Evolutionary conservation across 1,140 invertebrate genomes (phyloP).

Genomic region (Drosophila pseudoananassae): DNA sequence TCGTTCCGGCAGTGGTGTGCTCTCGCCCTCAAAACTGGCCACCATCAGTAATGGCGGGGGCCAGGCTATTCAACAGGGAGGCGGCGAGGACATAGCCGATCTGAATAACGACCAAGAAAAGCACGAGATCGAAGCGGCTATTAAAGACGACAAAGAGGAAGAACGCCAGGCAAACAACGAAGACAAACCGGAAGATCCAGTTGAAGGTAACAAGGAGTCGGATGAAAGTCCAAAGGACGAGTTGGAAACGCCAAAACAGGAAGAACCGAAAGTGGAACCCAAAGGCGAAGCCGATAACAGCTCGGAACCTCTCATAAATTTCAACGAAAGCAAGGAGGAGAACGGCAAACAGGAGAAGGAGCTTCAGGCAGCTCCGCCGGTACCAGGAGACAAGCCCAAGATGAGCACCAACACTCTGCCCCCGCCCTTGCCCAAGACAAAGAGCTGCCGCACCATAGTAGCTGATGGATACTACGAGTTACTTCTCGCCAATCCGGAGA

Average conservation of each 20-base stretch:
- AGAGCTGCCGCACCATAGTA: constrained; percentile 87
- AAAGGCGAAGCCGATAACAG: constrained; percentile 6
- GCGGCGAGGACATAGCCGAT: constrained; percentile 80
- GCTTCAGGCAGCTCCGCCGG: constrained; percentile 33
- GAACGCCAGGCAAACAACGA: constrained; percentile 45
- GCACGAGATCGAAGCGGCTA: constrained; percentile 74
- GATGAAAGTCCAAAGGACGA: constrained; percentile 16
- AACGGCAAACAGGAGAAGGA: constrained; percentile 25
- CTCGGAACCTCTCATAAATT: constrained; percentile 60
- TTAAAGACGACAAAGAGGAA: constrained; percentile 63
- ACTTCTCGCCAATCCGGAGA: constrained; percentile 90
- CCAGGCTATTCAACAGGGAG: constrained; percentile 75
- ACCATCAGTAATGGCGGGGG: constrained; percentile 39
- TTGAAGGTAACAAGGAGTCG: constrained; percentile 56
- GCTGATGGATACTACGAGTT: constrained; percentile 93
- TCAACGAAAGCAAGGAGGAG: constrained; percentile 28
- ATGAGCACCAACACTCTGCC: constrained; percentile 72
- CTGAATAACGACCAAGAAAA: constrained; percentile 70
- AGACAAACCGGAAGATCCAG: constrained; percentile 32
- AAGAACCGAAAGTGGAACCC: constrained; percentile 10
- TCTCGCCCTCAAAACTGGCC: constrained; percentile 69
- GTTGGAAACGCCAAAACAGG: neutral
- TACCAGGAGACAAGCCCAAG: constrained; percentile 60
- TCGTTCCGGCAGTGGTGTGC: constrained; percentile 60
- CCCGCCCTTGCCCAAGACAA: constrained; percentile 87